Conservation (phyloP, 2,113 vertebrate species). For the Campylomormyrus tamandua region DNA sequence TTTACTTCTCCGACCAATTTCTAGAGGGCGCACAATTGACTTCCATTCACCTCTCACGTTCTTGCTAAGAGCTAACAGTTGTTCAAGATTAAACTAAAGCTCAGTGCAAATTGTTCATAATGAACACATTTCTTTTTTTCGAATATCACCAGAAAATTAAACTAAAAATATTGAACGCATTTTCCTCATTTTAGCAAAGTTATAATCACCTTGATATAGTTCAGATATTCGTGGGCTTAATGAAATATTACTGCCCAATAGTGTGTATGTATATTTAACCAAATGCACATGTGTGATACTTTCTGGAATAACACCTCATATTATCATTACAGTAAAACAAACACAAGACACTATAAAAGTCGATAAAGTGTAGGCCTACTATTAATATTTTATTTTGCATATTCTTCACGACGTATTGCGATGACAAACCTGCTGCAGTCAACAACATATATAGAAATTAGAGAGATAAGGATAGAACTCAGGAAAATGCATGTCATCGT, state of each 20-base stretch:
- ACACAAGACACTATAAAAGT: neutral
- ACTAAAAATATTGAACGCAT: neutral
- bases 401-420: neutral
- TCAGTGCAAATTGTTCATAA: neutral
- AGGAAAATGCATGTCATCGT: neutral
- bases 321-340: neutral
- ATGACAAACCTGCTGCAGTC: neutral
- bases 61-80: neutral
- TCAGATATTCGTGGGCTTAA: neutral
- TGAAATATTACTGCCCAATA: neutral
- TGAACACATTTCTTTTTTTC: neutral
- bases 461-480: neutral
- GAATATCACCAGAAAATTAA: neutral
- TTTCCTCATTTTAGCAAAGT: neutral
- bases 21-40: slow-evolving; percentile 32
- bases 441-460: neutral
- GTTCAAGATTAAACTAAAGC: neutral
- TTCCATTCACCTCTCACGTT: neutral
- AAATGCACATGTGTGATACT: neutral
- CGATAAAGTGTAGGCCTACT: neutral
- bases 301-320: neutral
- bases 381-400: neutral
- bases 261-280: neutral
- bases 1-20: slow-evolving; percentile 17
- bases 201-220: neutral